Evolutionary conservation across 2,797 vertebrate species (phyloP).

Genomic region (Argentina silus): DNA sequence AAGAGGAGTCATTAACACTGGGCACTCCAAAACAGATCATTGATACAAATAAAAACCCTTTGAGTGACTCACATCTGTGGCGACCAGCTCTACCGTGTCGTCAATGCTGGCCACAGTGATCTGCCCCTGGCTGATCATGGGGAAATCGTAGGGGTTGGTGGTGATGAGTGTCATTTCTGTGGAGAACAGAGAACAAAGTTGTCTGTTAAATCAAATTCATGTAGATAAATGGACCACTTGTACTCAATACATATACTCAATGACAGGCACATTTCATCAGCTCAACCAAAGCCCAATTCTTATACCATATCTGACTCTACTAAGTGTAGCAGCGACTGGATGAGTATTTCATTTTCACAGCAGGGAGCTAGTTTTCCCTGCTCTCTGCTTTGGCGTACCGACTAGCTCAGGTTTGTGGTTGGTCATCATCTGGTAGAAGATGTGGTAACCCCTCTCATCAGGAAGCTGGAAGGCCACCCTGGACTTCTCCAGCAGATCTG

Average conservation of each 20-base stretch:
- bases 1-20: too few species aligned
- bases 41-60: background rate
- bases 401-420: slow-evolving; percentile 80
- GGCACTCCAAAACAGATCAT: too few species aligned
- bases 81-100: slow-evolving; percentile 79
- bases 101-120: slow-evolving; percentile 79
- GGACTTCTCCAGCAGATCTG: slow-evolving; percentile 79
- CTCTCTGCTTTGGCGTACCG: slow-evolving; percentile 67
- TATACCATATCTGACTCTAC: too few species aligned
- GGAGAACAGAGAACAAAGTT: background rate
- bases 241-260: too few species aligned
- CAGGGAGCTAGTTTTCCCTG: too few species aligned
- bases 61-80: slow-evolving; percentile 77
- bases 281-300: too few species aligned
- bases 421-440: slow-evolving; percentile 79
- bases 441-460: slow-evolving; percentile 78
- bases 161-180: slow-evolving; percentile 83
- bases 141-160: slow-evolving; percentile 80
- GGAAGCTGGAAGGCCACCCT: slow-evolving; percentile 77
- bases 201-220: too few species aligned
- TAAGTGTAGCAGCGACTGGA: too few species aligned
- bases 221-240: too few species aligned
- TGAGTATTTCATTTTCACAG: too few species aligned
- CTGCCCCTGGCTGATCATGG: slow-evolving; percentile 80
- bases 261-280: too few species aligned